Conservation (phyloP, 2,888 invertebrate species). For the Balanococcus diminutus region DNA sequence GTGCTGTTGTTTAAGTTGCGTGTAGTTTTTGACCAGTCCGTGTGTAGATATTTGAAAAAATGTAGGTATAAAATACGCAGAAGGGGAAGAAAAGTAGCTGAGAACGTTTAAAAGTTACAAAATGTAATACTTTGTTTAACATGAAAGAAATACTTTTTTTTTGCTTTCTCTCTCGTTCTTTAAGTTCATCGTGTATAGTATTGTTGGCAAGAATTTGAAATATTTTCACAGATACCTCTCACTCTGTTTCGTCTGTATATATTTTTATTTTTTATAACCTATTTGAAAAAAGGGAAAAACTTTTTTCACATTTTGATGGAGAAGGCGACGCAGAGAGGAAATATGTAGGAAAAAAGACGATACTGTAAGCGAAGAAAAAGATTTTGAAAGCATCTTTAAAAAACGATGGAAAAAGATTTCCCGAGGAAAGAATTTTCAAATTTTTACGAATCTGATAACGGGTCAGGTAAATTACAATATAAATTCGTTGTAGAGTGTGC, state of each 20-base stretch:
- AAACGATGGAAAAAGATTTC: constrained; percentile 13
- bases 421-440: constrained; percentile 28
- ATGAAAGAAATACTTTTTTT: not conserved
- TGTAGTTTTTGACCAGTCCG: too few relatives aligned
- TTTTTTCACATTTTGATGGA: not conserved
- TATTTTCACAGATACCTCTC: constrained; percentile 8
- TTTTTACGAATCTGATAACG: constrained; percentile 15
- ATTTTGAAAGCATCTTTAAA: constrained; percentile 1
- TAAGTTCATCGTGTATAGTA: not conserved
- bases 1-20: too few relatives aligned
- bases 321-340: not conserved
- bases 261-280: not conserved
- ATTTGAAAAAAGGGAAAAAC: not conserved
- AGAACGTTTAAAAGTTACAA: constrained; percentile 19
- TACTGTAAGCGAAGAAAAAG: constrained; percentile 15
- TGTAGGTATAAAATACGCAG: not conserved
- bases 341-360: not conserved
- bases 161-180: not conserved
- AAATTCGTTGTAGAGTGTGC: not conserved
- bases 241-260: not conserved
- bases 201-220: constrained; percentile 16
- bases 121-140: constrained; percentile 11
- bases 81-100: not conserved
- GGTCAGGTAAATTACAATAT: constrained; percentile 10
- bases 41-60: not conserved